Evolutionary conservation across 2,888 invertebrate genomes (phyloP).

Genomic region (Lithophane socia): DNA sequence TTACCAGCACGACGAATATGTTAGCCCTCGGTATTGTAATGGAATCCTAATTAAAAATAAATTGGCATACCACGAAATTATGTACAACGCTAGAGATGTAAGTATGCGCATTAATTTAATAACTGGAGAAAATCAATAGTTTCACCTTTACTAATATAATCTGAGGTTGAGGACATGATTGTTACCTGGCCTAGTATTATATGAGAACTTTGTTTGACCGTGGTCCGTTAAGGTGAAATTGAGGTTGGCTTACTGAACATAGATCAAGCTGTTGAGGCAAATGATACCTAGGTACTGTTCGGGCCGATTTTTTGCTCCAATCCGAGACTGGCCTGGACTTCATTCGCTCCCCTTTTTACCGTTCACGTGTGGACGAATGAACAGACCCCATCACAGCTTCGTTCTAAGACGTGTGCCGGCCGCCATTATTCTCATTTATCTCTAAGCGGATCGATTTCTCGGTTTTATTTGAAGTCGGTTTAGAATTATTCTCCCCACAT

Average conservation of each 20-base stretch:
- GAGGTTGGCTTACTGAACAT: conserved; percentile 5
- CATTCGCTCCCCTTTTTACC: no score
- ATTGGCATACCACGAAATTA: conserved; percentile 54
- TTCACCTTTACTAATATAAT: conserved; percentile 42
- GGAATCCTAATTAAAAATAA: conserved; percentile 61
- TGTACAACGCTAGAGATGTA: conserved; percentile 36
- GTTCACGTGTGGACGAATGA: no score
- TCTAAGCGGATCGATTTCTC: no score
- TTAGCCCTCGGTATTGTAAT: conserved; percentile 42
- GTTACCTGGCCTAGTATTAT: background rate
- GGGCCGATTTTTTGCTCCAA: no score
- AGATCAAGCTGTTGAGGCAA: background rate
- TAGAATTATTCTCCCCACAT: no score
- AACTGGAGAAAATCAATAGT: conserved; percentile 55
- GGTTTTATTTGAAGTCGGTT: no score
- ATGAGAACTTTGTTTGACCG: conserved; percentile 10
- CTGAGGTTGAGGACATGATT: conserved; percentile 32
- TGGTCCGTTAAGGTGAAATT: conserved; percentile 15
- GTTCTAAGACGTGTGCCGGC: no score
- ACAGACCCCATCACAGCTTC: no score
- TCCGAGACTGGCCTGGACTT: no score
- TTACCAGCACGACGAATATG: conserved; percentile 40
- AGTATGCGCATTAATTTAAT: conserved; percentile 56
- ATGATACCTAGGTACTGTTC: background rate
- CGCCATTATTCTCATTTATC: no score